These are phyloP conservation scores for Drosophila bipectinata DNA, from an alignment of 1,140 invertebrate genomes.

Conservation along the genomic window DNA sequence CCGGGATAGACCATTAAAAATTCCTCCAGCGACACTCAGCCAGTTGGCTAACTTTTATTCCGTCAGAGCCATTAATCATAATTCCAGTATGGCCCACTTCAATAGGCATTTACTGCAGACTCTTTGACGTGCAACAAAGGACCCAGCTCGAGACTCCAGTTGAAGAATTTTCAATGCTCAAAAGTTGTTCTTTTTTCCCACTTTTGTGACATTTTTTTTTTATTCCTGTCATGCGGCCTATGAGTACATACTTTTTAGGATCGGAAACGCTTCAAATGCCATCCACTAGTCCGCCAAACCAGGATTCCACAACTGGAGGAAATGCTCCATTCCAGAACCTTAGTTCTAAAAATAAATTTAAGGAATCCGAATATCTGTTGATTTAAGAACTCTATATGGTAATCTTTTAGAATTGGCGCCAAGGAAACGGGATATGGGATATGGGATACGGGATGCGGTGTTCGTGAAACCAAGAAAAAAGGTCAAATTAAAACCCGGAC, in stretches of 20 bases:
- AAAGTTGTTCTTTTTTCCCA: slow-evolving; percentile 42
- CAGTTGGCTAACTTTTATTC: slow-evolving; percentile 64
- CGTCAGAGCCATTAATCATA: slow-evolving; percentile 71
- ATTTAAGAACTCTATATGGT: neutral
- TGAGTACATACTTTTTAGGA: slow-evolving; percentile 37
- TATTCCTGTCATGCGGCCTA: slow-evolving; percentile 60
- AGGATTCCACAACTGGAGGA: neutral
- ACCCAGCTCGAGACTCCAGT: slow-evolving; percentile 50
- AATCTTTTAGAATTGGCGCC: slow-evolving; percentile 37
- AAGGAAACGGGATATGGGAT: slow-evolving; percentile 35
- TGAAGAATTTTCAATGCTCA: slow-evolving; percentile 62
- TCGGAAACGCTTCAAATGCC: neutral
- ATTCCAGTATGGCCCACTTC: slow-evolving; percentile 46
- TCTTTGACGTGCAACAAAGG: slow-evolving; percentile 59
- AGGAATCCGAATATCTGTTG: slow-evolving; percentile 2
- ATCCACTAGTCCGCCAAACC: neutral
- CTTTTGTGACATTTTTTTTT: slow-evolving; percentile 29
- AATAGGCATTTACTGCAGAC: slow-evolving; percentile 41
- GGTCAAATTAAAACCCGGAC: neutral
- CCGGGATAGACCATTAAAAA: slow-evolving; percentile 63
- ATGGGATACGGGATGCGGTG: neutral
- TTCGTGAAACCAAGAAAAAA: neutral
- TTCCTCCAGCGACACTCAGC: slow-evolving; percentile 55
- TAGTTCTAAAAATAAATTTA: neutral
- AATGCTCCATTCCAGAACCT: neutral